Conservation (phyloP, 2,797 vertebrate genomes). For the Syncerus caffer region DNA sequence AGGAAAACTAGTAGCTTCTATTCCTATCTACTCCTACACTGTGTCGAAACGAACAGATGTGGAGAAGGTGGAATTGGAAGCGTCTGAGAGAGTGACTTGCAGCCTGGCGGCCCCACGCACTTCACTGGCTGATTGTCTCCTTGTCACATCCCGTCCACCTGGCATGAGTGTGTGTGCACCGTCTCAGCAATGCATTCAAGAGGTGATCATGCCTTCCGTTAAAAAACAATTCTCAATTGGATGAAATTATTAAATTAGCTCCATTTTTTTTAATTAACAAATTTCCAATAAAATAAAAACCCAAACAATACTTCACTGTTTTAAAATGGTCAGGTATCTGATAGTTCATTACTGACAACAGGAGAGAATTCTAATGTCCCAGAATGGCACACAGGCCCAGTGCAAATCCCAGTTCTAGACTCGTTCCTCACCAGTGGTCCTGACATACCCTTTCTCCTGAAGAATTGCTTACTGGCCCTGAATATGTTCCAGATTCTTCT, state of each 20-base stretch:
- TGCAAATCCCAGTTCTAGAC: neutral
- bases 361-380: neutral
- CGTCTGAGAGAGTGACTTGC: neutral
- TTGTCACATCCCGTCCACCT: neutral
- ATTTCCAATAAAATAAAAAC: neutral
- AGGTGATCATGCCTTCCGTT: neutral
- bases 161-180: neutral
- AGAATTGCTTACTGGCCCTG: neutral
- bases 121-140: neutral
- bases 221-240: neutral
- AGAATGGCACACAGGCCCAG: neutral
- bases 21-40: neutral
- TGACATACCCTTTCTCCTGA: neutral
- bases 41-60: neutral
- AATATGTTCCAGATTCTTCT: neutral
- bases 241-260: neutral
- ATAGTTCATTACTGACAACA: neutral
- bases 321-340: neutral
- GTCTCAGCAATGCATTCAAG: neutral
- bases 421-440: neutral
- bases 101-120: neutral
- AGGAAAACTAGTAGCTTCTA: neutral
- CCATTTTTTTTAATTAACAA: neutral
- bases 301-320: neutral
- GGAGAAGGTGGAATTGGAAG: neutral